Conservation (phyloP, 2,888 invertebrate species). For the Protodeltote pygarga region DNA sequence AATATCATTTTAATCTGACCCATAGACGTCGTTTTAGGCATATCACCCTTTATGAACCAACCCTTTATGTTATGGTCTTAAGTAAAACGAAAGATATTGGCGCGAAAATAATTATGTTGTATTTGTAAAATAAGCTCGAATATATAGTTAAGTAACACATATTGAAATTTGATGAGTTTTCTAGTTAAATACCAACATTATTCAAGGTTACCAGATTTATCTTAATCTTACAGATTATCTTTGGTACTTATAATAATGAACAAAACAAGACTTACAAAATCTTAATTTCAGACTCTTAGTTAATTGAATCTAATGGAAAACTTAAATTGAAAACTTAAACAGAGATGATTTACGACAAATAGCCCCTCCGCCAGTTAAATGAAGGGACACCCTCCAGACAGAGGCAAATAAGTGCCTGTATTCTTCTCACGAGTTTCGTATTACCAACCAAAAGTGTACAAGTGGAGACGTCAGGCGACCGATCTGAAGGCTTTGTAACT, state of each 20-base stretch:
- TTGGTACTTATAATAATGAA: too few relatives aligned
- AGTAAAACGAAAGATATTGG: too few relatives aligned
- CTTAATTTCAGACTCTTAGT: slow-evolving; percentile 16
- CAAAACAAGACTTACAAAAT: slow-evolving; percentile 15
- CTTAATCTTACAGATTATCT: too few relatives aligned
- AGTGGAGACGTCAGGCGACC: slow-evolving; percentile 50
- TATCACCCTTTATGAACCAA: slow-evolving; percentile 11
- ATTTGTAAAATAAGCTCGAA: too few relatives aligned
- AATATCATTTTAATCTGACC: slow-evolving; percentile 28
- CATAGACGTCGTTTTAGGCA: slow-evolving; percentile 14
- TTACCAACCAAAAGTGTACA: slow-evolving; percentile 59
- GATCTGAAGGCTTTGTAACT: slow-evolving; percentile 54
- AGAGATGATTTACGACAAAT: slow-evolving; percentile 50
- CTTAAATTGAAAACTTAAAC: slow-evolving; percentile 42
- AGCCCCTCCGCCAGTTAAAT: slow-evolving; percentile 43
- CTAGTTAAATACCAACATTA: too few relatives aligned
- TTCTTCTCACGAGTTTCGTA: slow-evolving; percentile 69
- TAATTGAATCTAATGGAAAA: slow-evolving; percentile 24
- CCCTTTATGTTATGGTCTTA: slow-evolving; percentile 5
- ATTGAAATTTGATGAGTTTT: too few relatives aligned
- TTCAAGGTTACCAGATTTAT: too few relatives aligned
- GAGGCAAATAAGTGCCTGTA: slow-evolving; percentile 53
- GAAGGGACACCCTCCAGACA: slow-evolving; percentile 46
- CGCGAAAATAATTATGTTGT: too few relatives aligned
- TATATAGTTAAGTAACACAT: too few relatives aligned